Conservation (phyloP, 2,113 vertebrate genomes). For the Hippocampus zosterae region DNA sequence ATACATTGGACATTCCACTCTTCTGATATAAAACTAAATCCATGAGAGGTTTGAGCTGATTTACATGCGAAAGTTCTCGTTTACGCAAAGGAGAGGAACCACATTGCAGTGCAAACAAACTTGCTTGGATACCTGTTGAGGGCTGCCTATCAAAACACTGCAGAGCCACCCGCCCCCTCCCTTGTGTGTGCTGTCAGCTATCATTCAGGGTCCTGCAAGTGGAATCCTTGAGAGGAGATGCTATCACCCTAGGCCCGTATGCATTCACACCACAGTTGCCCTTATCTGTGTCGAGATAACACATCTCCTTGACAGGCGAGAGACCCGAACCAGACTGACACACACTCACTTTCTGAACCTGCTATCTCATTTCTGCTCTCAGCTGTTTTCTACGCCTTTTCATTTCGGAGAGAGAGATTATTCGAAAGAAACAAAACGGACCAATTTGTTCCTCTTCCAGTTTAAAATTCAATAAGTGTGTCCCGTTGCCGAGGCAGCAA, state of each 20-base stretch:
- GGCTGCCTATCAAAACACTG: slow-evolving; percentile 46
- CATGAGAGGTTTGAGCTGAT: slow-evolving; percentile 10
- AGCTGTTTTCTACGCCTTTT: slow-evolving; percentile 35
- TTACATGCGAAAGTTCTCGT: slow-evolving; percentile 36
- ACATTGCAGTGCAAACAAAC: slow-evolving; percentile 53
- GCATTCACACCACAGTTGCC: slow-evolving; percentile 71
- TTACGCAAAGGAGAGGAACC: slow-evolving; percentile 38
- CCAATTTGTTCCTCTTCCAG: slow-evolving; percentile 64
- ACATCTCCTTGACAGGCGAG: slow-evolving; percentile 55
- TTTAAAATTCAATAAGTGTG: slow-evolving; percentile 67
- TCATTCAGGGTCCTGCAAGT: slow-evolving; percentile 72
- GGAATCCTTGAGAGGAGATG: slow-evolving; percentile 74
- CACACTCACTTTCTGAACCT: slow-evolving; percentile 38
- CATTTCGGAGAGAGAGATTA: slow-evolving; percentile 37
- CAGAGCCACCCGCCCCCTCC: slow-evolving; percentile 36
- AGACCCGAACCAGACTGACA: slow-evolving; percentile 39
- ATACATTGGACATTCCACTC: background rate
- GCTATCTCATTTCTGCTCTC: slow-evolving; percentile 20
- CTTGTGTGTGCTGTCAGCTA: slow-evolving; percentile 60
- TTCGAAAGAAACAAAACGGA: slow-evolving; percentile 33
- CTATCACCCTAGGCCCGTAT: slow-evolving; percentile 69
- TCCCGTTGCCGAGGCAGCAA: slow-evolving; percentile 38
- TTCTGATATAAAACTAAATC: background rate
- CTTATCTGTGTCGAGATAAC: slow-evolving; percentile 72
- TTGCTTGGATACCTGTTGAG: slow-evolving; percentile 46